These are phyloP conservation scores for Cacatua alba DNA, from an alignment of 2,113 vertebrate species.

Conservation along the genomic window DNA sequence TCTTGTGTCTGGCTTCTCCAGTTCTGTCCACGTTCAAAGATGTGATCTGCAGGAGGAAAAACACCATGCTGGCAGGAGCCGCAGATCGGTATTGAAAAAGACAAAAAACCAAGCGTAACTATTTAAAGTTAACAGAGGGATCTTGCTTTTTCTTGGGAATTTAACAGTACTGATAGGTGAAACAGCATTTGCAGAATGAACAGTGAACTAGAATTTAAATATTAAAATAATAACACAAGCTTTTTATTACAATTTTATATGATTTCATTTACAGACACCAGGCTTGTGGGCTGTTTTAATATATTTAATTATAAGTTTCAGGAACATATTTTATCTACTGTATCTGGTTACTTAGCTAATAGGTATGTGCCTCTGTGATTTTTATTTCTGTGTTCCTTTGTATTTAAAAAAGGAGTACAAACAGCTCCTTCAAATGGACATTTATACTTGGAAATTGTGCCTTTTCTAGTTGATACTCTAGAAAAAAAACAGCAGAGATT, in stretches of 20 bases:
- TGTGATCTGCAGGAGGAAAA: background rate
- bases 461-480: conserved; percentile 82
- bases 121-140: conserved; percentile 39
- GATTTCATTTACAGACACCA: conserved; percentile 67
- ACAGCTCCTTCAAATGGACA: conserved; percentile 59
- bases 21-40: conserved; percentile 8
- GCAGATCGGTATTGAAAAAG: background rate
- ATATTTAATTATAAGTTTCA: conserved; percentile 77
- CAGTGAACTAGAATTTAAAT: conserved; percentile 50
- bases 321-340: conserved; percentile 81
- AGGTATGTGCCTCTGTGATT: conserved; percentile 60
- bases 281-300: conserved; percentile 70
- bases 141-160: conserved; percentile 60
- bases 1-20: conserved; percentile 48
- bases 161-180: conserved; percentile 65
- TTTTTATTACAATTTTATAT: conserved; percentile 69
- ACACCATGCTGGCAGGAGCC: background rate
- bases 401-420: conserved; percentile 52
- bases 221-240: conserved; percentile 64
- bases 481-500: conserved; percentile 76
- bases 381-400: conserved; percentile 38
- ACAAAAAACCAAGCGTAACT: background rate
- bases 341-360: conserved; percentile 70
- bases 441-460: conserved; percentile 80
- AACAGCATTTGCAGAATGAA: conserved; percentile 48